Conservation (phyloP, 2,113 vertebrate species). For the Candoia aspera region DNA sequence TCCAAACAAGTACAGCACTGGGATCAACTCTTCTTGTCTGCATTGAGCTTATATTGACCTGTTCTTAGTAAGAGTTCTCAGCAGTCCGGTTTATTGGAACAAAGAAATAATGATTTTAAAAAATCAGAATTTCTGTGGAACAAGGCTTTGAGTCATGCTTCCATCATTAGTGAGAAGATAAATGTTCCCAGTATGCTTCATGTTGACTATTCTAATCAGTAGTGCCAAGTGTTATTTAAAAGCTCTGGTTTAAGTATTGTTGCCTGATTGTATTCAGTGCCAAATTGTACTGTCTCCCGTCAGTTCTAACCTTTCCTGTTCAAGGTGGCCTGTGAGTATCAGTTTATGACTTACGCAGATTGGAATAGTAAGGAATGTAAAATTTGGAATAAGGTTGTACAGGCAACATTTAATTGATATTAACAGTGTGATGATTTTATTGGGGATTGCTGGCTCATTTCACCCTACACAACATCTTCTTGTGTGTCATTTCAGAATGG, state of each 20-base stretch:
- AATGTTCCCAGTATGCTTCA: not conserved
- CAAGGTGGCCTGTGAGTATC: not conserved
- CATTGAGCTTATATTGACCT: not conserved
- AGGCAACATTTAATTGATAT: not conserved
- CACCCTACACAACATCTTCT: not conserved
- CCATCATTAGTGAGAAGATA: not conserved
- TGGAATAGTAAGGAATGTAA: not conserved
- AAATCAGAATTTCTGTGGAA: not conserved
- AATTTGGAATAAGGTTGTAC: not conserved
- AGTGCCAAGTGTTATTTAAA: not conserved
- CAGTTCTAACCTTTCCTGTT: not conserved
- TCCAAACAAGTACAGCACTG: not conserved
- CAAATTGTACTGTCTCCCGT: not conserved
- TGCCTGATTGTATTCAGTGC: not conserved
- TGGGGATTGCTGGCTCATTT: not conserved
- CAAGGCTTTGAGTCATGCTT: not conserved
- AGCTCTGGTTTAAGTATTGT: not conserved
- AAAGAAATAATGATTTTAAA: not conserved
- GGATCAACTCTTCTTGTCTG: not conserved
- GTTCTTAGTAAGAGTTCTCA: not conserved
- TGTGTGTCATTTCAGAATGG: not conserved
- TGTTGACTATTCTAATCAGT: not conserved
- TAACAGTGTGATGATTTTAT: not conserved
- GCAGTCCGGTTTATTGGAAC: not conserved
- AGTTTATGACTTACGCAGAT: not conserved